Conservation (phyloP, 2,888 invertebrate genomes). For the Allygus modestus region DNA sequence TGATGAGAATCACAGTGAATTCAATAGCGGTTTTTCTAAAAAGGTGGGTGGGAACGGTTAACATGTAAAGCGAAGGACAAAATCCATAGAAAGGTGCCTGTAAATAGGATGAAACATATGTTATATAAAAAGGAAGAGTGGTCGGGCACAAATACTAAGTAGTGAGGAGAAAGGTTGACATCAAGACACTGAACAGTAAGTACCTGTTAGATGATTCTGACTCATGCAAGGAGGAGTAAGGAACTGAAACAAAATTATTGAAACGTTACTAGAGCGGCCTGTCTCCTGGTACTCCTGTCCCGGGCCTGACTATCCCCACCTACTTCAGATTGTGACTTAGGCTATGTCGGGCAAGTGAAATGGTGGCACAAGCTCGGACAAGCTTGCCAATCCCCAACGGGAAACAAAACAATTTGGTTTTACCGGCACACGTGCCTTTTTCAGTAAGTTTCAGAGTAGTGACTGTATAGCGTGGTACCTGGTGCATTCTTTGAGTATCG, state of each 20-base stretch:
- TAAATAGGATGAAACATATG: slow-evolving; percentile 39
- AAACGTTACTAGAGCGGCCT: slow-evolving; percentile 34
- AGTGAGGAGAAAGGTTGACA: slow-evolving; percentile 64
- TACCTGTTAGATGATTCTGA: slow-evolving; percentile 72
- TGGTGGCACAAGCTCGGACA: neutral
- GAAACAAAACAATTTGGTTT: no score
- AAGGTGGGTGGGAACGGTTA: neutral
- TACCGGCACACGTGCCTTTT: no score
- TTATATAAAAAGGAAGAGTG: slow-evolving; percentile 66
- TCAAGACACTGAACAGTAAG: slow-evolving; percentile 69
- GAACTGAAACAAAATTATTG: slow-evolving; percentile 72
- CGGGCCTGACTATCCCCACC: neutral
- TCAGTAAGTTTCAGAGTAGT: no score
- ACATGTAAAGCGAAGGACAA: slow-evolving; percentile 45
- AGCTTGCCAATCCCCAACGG: no score
- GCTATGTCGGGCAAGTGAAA: neutral
- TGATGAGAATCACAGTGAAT: slow-evolving; percentile 16
- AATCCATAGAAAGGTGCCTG: slow-evolving; percentile 49
- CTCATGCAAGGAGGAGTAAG: slow-evolving; percentile 72
- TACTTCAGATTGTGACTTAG: neutral
- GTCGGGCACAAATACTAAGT: slow-evolving; percentile 65
- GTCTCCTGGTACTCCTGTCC: neutral
- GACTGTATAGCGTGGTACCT: no score
- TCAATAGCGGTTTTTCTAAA: neutral
- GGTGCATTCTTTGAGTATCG: no score